A percentile compares a stretch with the other conserved stretches of the same genome.
These are phyloP conservation scores for Rhinatrema bivittatum DNA, from an alignment of 2,797 vertebrate genomes.

Conservation along the genomic window DNA sequence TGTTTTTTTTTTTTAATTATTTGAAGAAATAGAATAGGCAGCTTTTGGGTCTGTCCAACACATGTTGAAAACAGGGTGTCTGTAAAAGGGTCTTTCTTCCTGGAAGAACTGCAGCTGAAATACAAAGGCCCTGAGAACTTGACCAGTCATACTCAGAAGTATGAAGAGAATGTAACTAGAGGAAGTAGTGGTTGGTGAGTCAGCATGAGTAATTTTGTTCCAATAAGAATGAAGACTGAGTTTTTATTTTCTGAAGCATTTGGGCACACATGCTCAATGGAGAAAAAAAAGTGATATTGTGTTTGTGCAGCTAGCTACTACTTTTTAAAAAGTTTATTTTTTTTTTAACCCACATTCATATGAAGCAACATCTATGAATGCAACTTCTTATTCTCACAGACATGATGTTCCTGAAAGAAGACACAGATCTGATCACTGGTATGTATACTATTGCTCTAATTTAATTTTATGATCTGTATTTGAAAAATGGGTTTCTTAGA, in stretches of 20 bases:
- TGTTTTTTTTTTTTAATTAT: too few relatives aligned
- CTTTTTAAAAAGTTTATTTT: too few relatives aligned
- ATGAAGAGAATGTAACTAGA: slow-evolving; percentile 61
- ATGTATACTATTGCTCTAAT: slow-evolving; percentile 21
- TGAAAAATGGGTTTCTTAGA: too few relatives aligned
- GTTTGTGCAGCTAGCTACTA: slow-evolving; percentile 34
- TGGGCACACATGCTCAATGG: slow-evolving; percentile 37
- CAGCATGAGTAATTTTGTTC: slow-evolving; percentile 54
- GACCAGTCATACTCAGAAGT: slow-evolving; percentile 68
- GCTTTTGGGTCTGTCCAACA: slow-evolving; percentile 1
- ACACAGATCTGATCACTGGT: slow-evolving; percentile 12
- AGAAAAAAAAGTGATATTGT: slow-evolving; percentile 35
- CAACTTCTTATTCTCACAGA: too few relatives aligned
- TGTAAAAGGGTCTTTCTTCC: slow-evolving; percentile 30
- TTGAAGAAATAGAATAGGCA: background rate
- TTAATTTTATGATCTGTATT: too few relatives aligned
- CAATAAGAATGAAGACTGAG: slow-evolving; percentile 41
- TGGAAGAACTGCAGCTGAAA: slow-evolving; percentile 32
- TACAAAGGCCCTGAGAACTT: slow-evolving; percentile 60
- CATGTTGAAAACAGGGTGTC: background rate
- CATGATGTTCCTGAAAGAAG: too few relatives aligned
- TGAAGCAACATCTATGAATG: too few relatives aligned
- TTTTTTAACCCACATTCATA: too few relatives aligned
- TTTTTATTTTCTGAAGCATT: slow-evolving; percentile 36
- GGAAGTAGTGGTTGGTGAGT: slow-evolving; percentile 75